Percentiles rank a stretch among this genome's conserved stretches.
Conservation (phyloP, 1,140 invertebrate species). For the Tenebrio molitor region DNA sequence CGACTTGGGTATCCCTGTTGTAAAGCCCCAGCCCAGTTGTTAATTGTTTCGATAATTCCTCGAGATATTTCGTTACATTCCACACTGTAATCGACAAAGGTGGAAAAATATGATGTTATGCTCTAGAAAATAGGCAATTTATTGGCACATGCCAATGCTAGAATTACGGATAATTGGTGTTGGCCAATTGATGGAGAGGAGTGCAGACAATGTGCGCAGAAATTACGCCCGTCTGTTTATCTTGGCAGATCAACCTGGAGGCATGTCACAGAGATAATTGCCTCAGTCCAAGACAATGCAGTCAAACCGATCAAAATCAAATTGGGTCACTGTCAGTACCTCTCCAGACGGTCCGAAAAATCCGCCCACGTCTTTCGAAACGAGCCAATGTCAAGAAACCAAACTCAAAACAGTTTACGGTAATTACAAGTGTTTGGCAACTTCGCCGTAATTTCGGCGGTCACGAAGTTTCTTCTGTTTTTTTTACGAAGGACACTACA, state of each 20-base stretch:
- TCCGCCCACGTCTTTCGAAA: conserved; percentile 28
- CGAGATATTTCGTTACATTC: not conserved
- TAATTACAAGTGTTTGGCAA: conserved; percentile 28
- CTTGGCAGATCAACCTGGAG: not conserved
- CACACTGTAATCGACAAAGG: not conserved
- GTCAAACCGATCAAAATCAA: conserved; percentile 6
- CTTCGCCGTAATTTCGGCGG: not conserved
- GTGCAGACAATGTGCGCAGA: not conserved
- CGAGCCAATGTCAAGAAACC: conserved; percentile 3
- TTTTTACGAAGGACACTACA: conserved; percentile 5
- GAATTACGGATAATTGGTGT: not conserved
- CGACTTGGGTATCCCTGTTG: not conserved
- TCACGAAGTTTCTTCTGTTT: conserved; percentile 20
- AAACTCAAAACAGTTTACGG: not conserved
- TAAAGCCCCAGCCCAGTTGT: not conserved
- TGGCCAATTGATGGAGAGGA: not conserved
- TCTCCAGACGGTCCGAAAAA: not conserved
- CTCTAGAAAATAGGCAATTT: conserved; percentile 7
- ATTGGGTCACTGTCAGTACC: conserved; percentile 20
- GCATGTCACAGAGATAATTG: not conserved
- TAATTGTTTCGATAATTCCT: not conserved
- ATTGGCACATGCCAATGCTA: not conserved
- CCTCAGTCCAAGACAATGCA: too few species aligned
- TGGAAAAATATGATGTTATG: not conserved
- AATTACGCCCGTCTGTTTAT: not conserved